Conservation (phyloP, 2,888 invertebrate genomes). For the Griposia aprilina region DNA sequence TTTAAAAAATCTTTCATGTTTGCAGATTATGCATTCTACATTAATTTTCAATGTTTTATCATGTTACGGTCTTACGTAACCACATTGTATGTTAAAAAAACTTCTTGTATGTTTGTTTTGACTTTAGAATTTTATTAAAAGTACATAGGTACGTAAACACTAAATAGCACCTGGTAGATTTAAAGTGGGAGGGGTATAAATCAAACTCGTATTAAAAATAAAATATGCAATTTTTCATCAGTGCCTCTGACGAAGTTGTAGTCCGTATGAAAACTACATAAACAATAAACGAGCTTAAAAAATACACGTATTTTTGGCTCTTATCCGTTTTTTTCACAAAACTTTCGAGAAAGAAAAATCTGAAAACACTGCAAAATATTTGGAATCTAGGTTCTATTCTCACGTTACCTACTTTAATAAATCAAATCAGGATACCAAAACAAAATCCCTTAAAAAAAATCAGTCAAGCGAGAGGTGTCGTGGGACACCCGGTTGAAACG, state of each 20-base stretch:
- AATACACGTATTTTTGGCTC: rapidly evolving
- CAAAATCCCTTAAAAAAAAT: neutral
- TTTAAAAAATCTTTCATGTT: constrained; percentile 37
- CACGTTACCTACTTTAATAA: neutral
- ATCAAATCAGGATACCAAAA: neutral
- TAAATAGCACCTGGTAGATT: constrained; percentile 3
- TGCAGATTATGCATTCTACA: constrained; percentile 24
- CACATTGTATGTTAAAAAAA: neutral
- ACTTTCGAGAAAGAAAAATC: neutral
- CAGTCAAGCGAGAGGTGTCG: too few relatives aligned
- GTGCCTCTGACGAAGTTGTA: neutral
- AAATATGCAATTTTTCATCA: constrained; percentile 55
- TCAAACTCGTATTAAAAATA: constrained; percentile 23
- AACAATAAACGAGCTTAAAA: neutral
- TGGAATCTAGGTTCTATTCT: neutral
- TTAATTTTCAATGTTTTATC: constrained; percentile 12
- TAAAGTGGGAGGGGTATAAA: neutral
- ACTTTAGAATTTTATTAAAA: constrained; percentile 1
- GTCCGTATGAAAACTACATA: neutral
- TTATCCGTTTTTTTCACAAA: neutral
- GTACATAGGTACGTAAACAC: neutral
- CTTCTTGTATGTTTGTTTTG: constrained; percentile 15
- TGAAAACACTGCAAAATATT: neutral
- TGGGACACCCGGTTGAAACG: too few relatives aligned
- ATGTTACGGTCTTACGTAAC: neutral